Base-by-base conservation (phyloP, 2,797 vertebrate species). In the Amniataba percoides region DNA sequence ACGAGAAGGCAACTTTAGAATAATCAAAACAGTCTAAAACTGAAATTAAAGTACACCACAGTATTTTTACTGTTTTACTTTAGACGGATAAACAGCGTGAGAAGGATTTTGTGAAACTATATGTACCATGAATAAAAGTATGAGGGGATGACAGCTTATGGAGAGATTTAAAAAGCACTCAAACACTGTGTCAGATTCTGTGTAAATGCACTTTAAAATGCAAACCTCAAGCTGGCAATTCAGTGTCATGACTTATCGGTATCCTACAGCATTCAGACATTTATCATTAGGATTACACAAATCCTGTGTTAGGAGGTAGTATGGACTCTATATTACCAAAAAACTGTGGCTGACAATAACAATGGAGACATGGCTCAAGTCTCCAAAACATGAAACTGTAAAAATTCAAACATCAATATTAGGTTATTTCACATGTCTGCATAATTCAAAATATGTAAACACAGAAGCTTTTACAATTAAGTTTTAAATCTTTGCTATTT, bases 331-430 rank as follows among this genome's bases (percentile, higher is more conserved):
- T 19, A 70, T 52, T 12, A 52, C 27, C 40, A 3, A 56, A 55
- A 68, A 68, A 63, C 48, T 46, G 62, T 5, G 34, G 36, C 21
- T 19, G 40, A 61, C 14, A 39, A 58, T 8, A 74, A n/a, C 7
- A 64, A 34, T 27, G 0, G 3, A 18, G 48, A 78, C 65, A 46
- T 0, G 3, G 19, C 43, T 40, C 9, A 18, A 7, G n/a, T 59
- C 21, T 46, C 21, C 10, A 66, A 53, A 60, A 36, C 6, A 23
- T 39, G 25, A 65, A 71, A 49, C 63, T 27, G 52, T 57, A 5
- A 48, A 12, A 5, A 27, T 39, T 65, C 14, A 36, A 65, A 68
- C 43, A 55, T 56, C 16, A 4, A 27, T 61, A 51, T 64, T 3
- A 31, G 21, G 0, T 12, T 31, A 19, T 58, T 42, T 48, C 13